A percentile compares a stretch with the other conserved stretches of the same genome.
Evolutionary conservation across 2,113 vertebrate genomes (phyloP).

Genomic region (Lutjanus erythropterus): DNA sequence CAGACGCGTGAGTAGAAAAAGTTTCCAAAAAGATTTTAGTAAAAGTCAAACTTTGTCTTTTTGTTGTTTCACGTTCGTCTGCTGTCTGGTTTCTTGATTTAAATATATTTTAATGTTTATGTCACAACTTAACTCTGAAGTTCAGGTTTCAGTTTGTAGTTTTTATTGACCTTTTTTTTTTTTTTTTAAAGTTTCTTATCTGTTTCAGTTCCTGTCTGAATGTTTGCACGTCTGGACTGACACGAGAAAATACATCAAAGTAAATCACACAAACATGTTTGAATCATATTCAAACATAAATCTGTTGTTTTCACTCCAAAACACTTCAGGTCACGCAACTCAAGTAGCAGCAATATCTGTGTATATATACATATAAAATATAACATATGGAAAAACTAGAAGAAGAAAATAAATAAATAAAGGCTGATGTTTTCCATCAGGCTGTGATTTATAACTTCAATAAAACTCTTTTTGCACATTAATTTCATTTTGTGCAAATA

Average conservation of each 20-base stretch:
- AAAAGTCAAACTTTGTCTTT: background rate
- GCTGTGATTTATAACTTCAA: no score
- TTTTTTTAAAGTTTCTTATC: no score
- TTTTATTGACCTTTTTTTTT: no score
- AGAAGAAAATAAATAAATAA: no score
- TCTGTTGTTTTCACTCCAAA: background rate
- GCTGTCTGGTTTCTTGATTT: no score
- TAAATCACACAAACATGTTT: background rate
- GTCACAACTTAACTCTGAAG: background rate
- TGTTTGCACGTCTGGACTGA: no score
- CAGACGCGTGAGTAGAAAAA: conserved; percentile 57
- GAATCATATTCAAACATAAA: background rate
- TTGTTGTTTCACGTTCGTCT: background rate
- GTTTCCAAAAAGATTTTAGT: background rate
- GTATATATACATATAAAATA: no score
- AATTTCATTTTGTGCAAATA: no score
- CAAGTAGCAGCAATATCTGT: no score
- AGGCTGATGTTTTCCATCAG: no score
- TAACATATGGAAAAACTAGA: no score
- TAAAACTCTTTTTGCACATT: no score
- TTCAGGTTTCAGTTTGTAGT: background rate
- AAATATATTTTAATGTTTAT: background rate
- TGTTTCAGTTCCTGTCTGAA: background rate
- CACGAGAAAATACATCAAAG: background rate
- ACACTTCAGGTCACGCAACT: background rate